Percentiles rank a stretch among this genome's conserved stretches.
phyloP scores from a whole-genome alignment of 1,140 invertebrate genomes.

The Brachionus sp. region DNA sequence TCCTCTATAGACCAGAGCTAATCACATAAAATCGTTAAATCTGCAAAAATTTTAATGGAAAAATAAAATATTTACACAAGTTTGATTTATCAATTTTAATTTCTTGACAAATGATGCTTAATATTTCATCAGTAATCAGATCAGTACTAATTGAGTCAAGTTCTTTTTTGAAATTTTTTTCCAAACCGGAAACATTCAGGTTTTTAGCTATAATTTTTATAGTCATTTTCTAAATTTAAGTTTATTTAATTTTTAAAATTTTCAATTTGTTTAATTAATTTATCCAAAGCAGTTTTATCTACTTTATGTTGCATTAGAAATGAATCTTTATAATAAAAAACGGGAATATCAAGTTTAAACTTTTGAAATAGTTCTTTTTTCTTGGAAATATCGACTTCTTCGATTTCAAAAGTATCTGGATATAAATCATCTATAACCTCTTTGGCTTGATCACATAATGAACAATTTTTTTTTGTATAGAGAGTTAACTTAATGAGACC shows the following conservation, averaged over 20 bases:
- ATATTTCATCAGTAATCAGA: neutral
- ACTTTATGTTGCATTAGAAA: slow-evolving; percentile 78
- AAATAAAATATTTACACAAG: slow-evolving; percentile 13
- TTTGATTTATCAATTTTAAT: neutral
- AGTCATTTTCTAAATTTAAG: neutral
- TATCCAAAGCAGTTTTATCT: slow-evolving; percentile 59
- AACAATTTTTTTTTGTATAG: slow-evolving; percentile 76
- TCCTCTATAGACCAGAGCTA: slow-evolving; percentile 20
- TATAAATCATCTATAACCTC: slow-evolving; percentile 63
- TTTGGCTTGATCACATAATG: slow-evolving; percentile 75
- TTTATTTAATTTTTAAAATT: neutral
- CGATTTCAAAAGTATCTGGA: slow-evolving; percentile 53
- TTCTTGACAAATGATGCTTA: neutral
- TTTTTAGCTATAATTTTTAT: slow-evolving; percentile 10
- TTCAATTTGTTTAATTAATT: slow-evolving; percentile 52
- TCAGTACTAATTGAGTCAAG: neutral
- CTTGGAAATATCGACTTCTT: slow-evolving; percentile 72
- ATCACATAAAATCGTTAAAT: neutral
- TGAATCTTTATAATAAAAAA: slow-evolving; percentile 75
- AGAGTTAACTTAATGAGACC: slow-evolving; percentile 65
- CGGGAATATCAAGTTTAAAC: slow-evolving; percentile 81
- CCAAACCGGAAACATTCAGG: slow-evolving; percentile 10
- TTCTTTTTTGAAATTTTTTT: slow-evolving; percentile 16
- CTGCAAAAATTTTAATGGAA: neutral
- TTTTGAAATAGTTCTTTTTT: slow-evolving; percentile 70